Conservation (phyloP, 2,113 vertebrate species). For the Rostratula benghalensis region DNA sequence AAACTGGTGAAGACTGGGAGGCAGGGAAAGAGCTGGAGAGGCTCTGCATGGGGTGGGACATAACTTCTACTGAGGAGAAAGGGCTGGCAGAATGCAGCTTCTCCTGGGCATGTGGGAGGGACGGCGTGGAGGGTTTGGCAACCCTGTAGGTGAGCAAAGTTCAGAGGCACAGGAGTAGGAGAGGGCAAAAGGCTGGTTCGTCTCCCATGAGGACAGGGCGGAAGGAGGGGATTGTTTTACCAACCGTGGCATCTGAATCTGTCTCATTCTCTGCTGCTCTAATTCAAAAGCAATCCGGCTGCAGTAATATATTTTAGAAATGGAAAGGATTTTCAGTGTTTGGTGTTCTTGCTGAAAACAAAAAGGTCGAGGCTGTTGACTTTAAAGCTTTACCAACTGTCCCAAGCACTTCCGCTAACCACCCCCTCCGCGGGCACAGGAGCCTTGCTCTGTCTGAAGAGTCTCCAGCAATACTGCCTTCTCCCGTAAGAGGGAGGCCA, state of each 20-base stretch:
- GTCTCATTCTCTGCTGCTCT: not conserved
- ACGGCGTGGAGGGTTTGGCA: not conserved
- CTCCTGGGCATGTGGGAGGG: not conserved
- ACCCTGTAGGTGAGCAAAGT: not conserved
- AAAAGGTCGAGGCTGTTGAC: not conserved
- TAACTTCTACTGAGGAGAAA: not conserved
- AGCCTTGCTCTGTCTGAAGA: not conserved
- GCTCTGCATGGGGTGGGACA: accelerated
- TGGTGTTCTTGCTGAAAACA: not conserved
- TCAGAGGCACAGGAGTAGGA: not conserved
- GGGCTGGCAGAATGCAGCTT: not conserved
- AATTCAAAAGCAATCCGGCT: not conserved
- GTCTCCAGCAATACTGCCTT: not conserved
- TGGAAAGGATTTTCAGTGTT: not conserved
- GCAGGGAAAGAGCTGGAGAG: not conserved
- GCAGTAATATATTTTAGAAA: not conserved
- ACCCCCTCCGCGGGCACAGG: accelerated
- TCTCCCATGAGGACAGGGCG: not conserved
- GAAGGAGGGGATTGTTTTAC: not conserved
- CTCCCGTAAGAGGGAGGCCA: conserved; percentile 32
- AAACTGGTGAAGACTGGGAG: not conserved
- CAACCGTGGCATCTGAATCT: not conserved
- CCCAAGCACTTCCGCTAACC: not conserved
- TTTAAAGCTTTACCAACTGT: not conserved
- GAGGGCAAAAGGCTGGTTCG: not conserved